A percentile compares a stretch with the other conserved stretches of the same genome.
Evolutionary conservation across 2,113 vertebrate species (phyloP).

Genomic region (Furnarius figulus): DNA sequence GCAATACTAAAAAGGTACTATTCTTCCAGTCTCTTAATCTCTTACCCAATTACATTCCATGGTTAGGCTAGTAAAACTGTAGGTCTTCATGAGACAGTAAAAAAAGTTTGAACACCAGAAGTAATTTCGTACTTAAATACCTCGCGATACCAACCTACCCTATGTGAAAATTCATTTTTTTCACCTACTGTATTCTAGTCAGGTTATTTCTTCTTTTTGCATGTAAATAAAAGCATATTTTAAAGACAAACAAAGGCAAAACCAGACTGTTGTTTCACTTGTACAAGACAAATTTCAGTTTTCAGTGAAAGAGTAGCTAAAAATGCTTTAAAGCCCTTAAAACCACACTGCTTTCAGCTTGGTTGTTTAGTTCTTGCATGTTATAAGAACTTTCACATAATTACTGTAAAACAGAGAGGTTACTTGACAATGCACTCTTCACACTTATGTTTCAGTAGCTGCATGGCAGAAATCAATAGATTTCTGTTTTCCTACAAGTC

Average conservation of each 20-base stretch:
- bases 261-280: background rate
- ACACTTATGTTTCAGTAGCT: background rate
- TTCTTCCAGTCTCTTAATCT: background rate
- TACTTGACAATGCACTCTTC: background rate
- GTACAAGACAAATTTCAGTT: background rate
- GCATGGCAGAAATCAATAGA: background rate
- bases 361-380: background rate
- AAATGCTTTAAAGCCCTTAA: background rate
- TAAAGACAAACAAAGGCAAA: background rate
- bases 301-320: background rate
- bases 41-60: background rate
- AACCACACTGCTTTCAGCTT: background rate
- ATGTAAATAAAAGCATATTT: background rate
- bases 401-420: background rate
- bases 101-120: background rate
- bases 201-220: background rate
- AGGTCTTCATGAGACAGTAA: background rate
- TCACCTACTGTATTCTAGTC: background rate
- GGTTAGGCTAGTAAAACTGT: background rate
- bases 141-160: background rate
- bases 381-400: background rate
- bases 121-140: background rate
- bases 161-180: background rate
- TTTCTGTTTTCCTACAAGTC: background rate
- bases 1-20: background rate